Evolutionary conservation across 2,888 invertebrate genomes (phyloP).

Genomic region (Pseudococcus longispinus): DNA sequence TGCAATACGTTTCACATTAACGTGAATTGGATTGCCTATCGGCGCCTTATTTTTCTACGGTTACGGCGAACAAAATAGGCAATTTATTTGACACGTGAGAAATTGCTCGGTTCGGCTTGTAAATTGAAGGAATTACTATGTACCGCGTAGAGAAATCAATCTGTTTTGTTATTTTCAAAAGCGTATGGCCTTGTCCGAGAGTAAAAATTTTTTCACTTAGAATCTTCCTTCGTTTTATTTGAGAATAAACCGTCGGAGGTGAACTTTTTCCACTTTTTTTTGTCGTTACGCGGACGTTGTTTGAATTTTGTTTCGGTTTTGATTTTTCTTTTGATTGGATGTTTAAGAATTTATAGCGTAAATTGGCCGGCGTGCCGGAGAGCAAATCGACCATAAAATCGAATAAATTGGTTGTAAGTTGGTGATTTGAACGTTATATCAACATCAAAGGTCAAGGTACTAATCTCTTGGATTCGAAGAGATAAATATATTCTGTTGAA

Average conservation of each 20-base stretch:
- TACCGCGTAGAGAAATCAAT: background rate
- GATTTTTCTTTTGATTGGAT: background rate
- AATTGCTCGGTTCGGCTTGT: background rate
- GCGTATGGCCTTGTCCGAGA: background rate
- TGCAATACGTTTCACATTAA: constrained; percentile 5
- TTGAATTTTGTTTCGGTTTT: background rate
- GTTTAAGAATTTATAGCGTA: background rate
- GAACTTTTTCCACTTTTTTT: background rate
- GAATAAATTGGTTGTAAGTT: too few species aligned
- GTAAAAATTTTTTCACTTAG: background rate
- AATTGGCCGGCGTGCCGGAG: too few species aligned
- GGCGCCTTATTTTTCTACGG: background rate
- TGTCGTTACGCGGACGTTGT: background rate
- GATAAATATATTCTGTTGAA: too few species aligned
- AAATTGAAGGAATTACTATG: constrained; percentile 13
- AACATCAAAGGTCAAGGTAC: too few species aligned
- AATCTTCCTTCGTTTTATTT: background rate
- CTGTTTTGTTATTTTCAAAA: constrained; percentile 4
- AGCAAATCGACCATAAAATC: too few species aligned
- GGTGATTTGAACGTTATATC: too few species aligned
- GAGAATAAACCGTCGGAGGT: background rate
- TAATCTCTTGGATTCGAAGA: too few species aligned
- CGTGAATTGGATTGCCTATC: background rate
- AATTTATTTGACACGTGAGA: constrained; percentile 15
- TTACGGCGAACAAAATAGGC: constrained; percentile 1